These are phyloP conservation scores for Stegostoma tigrinum DNA, from an alignment of 2,113 vertebrate genomes.

Conservation along the genomic window DNA sequence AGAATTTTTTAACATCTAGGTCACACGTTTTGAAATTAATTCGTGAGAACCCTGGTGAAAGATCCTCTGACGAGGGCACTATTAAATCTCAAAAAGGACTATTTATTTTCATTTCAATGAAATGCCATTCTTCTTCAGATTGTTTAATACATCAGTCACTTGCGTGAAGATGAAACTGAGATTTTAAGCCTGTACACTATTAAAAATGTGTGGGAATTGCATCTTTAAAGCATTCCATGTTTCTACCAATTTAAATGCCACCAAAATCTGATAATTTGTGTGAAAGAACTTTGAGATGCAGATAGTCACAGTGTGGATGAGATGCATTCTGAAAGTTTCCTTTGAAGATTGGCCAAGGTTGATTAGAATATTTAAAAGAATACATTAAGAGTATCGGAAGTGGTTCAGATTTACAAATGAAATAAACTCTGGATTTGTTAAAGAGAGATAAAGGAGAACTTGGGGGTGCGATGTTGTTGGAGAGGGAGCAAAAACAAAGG, in stretches of 20 bases:
- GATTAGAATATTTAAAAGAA: neutral
- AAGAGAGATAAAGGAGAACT: neutral
- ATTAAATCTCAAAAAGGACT: neutral
- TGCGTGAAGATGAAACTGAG: constrained; percentile 4
- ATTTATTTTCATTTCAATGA: neutral
- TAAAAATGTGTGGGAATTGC: neutral
- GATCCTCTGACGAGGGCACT: neutral
- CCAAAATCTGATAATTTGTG: neutral
- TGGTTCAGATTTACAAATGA: neutral
- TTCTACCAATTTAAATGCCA: constrained; percentile 9
- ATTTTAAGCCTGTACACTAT: neutral
- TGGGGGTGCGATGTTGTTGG: neutral
- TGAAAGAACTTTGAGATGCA: neutral
- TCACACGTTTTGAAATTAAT: neutral
- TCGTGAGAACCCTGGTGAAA: neutral
- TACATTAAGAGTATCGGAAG: neutral
- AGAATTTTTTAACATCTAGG: neutral
- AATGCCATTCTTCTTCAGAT: neutral
- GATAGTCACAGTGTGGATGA: constrained; percentile 13
- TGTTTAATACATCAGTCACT: neutral
- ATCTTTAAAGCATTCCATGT: constrained; percentile 9
- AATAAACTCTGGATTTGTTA: neutral
- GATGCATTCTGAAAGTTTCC: neutral
- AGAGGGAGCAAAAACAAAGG: neutral
- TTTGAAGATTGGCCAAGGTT: neutral